Base-by-base conservation (phyloP, 2,888 invertebrate genomes). In the Caenorhabditis sp. region DNA sequence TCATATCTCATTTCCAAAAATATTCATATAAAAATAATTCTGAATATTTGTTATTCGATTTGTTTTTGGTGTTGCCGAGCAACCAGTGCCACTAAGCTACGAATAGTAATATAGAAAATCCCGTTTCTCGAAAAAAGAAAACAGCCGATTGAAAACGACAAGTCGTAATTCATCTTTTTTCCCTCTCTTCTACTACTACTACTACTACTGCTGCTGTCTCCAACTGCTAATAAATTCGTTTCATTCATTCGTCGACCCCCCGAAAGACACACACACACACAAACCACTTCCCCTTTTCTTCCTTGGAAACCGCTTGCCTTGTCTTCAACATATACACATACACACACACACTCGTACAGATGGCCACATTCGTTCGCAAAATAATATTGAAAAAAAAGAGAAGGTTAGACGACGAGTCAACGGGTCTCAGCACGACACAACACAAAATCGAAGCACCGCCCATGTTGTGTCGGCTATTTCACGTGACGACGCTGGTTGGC, bases 401-500 rank as follows among this genome's bases (percentile, higher is more conserved):
- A 54, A n/a, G n/a, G 24, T 2, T 19, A 3, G 12, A 4, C 10
- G 36, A 36, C 55, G 19, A 4, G 26, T 3, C 12, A 58, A 58
- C 10, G 58, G 26, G 58, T 58, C 58, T 58, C 58, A 19, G 6
- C 14, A 23, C 24, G 58, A 36, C 14, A 36, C 26, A 26, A 27
- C 26, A 12, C 51, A 23, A 23, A 51, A 23, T 23, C 4, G 8
- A 58, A 12, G 57, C 27, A n/a, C 26, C 57, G 57, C 57, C 57
- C 57, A 57, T 27, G 3, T 14, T 17, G 57, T 21, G 23, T 21
- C 53, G 21, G 53, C 60, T 27, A 51, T 53, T 62, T 62, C 62
- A 62, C 62, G 62, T 62, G 62, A 62, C 62, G 51, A 49, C 43
- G 43, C 17, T 14, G 43, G 43, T 43, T 14, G 43, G 43, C 17